These are phyloP conservation scores for Apamea sordens DNA, from an alignment of 2,888 invertebrate species.

Conservation along the genomic window DNA sequence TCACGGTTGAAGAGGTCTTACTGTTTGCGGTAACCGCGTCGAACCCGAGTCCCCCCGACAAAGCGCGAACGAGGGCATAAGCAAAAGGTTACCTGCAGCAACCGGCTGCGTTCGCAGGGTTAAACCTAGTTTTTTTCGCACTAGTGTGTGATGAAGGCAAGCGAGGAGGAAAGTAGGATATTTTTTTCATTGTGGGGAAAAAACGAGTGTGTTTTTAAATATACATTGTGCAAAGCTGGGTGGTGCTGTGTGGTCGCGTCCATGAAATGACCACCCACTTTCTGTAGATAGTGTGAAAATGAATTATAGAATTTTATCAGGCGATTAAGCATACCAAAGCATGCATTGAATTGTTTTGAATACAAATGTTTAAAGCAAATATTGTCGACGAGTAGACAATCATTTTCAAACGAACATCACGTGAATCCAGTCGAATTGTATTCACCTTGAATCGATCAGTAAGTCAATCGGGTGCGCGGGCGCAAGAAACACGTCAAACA, in stretches of 20 bases:
- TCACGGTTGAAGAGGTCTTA: conserved; percentile 74
- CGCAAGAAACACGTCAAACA: conserved; percentile 65
- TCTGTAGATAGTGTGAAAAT: neutral
- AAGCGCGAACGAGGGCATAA: conserved; percentile 40
- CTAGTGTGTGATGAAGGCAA: conserved; percentile 15
- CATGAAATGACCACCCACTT: conserved; percentile 26
- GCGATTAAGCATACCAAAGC: neutral
- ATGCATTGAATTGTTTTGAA: conserved; percentile 3
- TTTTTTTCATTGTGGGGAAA: conserved; percentile 18
- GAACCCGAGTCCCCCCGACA: conserved; percentile 18
- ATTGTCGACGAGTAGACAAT: neutral
- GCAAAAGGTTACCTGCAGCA: conserved; percentile 51
- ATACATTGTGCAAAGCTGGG: conserved; percentile 31
- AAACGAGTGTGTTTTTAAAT: conserved; percentile 22
- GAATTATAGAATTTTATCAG: neutral
- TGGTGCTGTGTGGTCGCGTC: conserved; percentile 20
- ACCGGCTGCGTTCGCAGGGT: conserved; percentile 33
- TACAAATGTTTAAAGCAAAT: conserved; percentile 4
- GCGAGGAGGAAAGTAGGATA: conserved; percentile 24
- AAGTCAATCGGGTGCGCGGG: conserved; percentile 49
- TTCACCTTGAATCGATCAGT: conserved; percentile 74
- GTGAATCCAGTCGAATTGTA: conserved; percentile 70
- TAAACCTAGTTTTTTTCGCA: conserved; percentile 18
- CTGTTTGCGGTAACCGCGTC: conserved; percentile 69
- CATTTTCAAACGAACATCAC: conserved; percentile 55